Base-by-base conservation (phyloP, 2,888 invertebrate genomes). In the Drosophila longiperda region DNA sequence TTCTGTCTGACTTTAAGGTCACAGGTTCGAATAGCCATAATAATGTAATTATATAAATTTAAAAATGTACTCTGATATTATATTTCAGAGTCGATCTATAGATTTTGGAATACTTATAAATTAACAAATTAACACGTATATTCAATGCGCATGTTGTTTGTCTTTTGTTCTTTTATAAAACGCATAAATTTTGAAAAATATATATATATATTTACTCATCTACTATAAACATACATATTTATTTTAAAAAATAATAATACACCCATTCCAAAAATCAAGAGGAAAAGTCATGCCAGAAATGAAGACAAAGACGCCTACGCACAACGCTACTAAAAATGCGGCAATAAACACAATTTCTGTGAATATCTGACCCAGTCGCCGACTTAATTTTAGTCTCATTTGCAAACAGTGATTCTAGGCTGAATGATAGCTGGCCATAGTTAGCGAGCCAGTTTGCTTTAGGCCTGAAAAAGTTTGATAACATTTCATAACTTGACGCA, bases 181-280 rank as follows among this genome's bases (percentile, higher is more conserved):
- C 62, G 55, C 74, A 73, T 78, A 78, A 78, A 78, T 76, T 66
- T 68, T 17, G 12, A 67, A 36, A 45, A 7, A 70, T 58, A 53
- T 48, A 32, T 54, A 40, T 58, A 48, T 38, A 2, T 36, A 34
- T 58, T 34, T 38, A 9, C 15, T 15, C 45, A 42, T 42, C 23
- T 55, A 53, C 17, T 53, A 36, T 53, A 38, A 40, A 17, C 26
- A 42, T 58, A 42, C 61, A 48, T 60, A 29, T 60, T 62, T 34
- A 58, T 45, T 45, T 45, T 9, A 20, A 23, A 71, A 52, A 61
- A 63, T 66, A 34, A 9, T 40, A 53, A 52, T 71, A 77, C 66
- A 75, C 58, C 58, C 63, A 64, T 26, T 53, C 26, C 6, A 20
- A 42, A 23, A 77, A 67, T 61, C 45, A 53, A 59, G 63, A 58